These are phyloP conservation scores for Thamnaconus septentrionalis DNA, from an alignment of 2,113 vertebrate species.

Conservation along the genomic window DNA sequence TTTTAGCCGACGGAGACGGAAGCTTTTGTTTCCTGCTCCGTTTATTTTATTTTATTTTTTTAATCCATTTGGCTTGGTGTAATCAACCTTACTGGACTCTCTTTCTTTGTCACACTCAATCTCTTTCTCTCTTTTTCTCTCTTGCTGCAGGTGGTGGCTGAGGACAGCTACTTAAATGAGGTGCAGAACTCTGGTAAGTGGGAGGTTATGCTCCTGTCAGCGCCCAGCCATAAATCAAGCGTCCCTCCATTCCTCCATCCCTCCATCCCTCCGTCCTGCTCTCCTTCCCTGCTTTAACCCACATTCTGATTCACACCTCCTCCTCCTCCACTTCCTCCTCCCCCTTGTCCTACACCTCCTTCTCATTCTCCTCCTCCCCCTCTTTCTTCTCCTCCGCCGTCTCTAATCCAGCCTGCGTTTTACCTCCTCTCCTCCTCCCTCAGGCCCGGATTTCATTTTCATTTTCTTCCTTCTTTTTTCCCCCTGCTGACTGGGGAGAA, in stretches of 20 bases:
- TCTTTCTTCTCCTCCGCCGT: constrained; percentile 14
- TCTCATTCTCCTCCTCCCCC: constrained; percentile 15
- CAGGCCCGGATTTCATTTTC: not conserved
- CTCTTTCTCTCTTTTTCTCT: too few species aligned
- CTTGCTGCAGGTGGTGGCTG: constrained; percentile 70
- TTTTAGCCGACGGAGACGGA: too few species aligned
- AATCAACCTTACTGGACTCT: too few species aligned
- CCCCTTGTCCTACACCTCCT: not conserved
- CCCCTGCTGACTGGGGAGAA: constrained; percentile 8
- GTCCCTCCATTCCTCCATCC: constrained; percentile 21
- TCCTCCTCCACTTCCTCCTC: constrained; percentile 3
- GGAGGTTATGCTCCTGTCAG: constrained; percentile 12
- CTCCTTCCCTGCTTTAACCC: constrained; percentile 26
- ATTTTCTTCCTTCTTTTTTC: constrained; percentile 6
- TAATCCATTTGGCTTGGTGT: too few species aligned
- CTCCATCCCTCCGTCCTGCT: not conserved
- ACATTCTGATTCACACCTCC: constrained; percentile 45
- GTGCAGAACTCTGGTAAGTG: constrained; percentile 80
- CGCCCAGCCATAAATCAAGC: constrained; percentile 3
- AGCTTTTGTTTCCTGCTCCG: too few species aligned
- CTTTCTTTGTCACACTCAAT: too few species aligned
- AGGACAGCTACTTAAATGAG: constrained; percentile 79
- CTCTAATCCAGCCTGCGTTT: constrained; percentile 6
- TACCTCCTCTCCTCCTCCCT: not conserved
- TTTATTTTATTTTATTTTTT: too few species aligned